Percentiles rank a stretch among this genome's conserved stretches.
Evolutionary conservation across 2,888 invertebrate genomes (phyloP).

Genomic region (Drosophila falleni): DNA sequence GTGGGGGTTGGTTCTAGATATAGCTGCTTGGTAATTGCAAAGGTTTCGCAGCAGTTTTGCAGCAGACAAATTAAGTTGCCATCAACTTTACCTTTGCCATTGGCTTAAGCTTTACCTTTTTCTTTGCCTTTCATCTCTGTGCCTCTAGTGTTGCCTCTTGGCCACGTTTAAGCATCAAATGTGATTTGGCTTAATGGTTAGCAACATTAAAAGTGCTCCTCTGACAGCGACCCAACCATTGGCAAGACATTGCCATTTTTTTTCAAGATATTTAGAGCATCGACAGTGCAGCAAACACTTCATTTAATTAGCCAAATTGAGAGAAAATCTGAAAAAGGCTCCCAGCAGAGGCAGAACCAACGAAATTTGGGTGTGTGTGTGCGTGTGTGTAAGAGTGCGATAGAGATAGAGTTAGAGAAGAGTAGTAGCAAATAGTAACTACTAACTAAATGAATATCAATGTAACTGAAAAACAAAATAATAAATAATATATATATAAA

Average conservation of each 20-base stretch:
- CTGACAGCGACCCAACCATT: conserved; percentile 2
- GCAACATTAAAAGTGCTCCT: conserved; percentile 48
- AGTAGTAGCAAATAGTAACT: too few species aligned
- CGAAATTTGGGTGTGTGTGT: too few species aligned
- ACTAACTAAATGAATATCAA: too few species aligned
- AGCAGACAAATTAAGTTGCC: conserved; percentile 76
- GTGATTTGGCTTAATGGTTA: conserved; percentile 61
- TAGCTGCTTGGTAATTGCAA: conserved; percentile 65
- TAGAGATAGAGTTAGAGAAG: too few species aligned
- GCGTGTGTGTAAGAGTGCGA: too few species aligned
- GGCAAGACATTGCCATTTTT: conserved; percentile 28
- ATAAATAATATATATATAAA: too few species aligned
- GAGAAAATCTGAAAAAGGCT: conserved; percentile 26
- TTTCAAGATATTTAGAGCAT: conserved; percentile 22
- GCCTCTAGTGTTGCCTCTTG: not conserved
- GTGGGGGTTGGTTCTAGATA: not conserved
- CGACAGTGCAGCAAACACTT: conserved; percentile 30
- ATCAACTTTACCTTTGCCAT: conserved; percentile 29
- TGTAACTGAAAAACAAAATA: not conserved
- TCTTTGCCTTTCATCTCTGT: not conserved
- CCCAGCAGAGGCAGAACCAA: not conserved
- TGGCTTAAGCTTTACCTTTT: conserved; percentile 29
- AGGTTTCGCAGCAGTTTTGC: conserved; percentile 58
- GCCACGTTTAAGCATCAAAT: conserved; percentile 51
- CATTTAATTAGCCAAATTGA: conserved; percentile 58